Evolutionary conservation across 1,140 invertebrate species (phyloP).

Genomic region (Drosophila lowei): DNA sequence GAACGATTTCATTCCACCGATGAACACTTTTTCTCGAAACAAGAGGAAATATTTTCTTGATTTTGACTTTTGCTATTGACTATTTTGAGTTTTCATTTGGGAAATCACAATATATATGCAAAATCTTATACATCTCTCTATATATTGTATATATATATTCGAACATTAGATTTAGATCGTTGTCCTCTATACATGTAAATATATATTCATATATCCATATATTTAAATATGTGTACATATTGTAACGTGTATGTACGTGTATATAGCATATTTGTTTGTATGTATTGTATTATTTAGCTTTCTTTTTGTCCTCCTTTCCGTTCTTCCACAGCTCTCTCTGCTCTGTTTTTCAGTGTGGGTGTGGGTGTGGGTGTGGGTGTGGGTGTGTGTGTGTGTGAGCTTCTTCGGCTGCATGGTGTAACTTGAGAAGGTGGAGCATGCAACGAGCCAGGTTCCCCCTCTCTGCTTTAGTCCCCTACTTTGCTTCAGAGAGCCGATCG

Average conservation of each 20-base stretch:
- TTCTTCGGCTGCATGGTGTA: constrained; percentile 1
- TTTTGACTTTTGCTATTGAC: constrained; percentile 46
- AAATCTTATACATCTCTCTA: constrained; percentile 67
- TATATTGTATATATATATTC: constrained; percentile 35
- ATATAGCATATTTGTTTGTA: constrained; percentile 43
- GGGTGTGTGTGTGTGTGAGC: constrained; percentile 15
- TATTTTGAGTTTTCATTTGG: constrained; percentile 49
- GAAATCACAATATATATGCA: constrained; percentile 76
- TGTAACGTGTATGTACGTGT: constrained; percentile 12
- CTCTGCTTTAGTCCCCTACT: background rate
- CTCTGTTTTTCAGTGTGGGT: too few relatives aligned
- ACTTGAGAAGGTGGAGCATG: too few relatives aligned
- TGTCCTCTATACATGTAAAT: constrained; percentile 71
- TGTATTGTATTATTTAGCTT: constrained; percentile 37
- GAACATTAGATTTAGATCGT: constrained; percentile 66
- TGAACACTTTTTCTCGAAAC: constrained; percentile 39
- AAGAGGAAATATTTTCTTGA: constrained; percentile 35
- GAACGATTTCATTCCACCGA: constrained; percentile 38
- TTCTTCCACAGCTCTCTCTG: too few relatives aligned
- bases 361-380: background rate
- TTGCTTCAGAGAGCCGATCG: background rate
- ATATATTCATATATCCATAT: constrained; percentile 56
- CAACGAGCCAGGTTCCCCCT: constrained; percentile 11
- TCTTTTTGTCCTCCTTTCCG: background rate
- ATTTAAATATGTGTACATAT: constrained; percentile 6